A percentile compares a stretch with the other conserved stretches of the same genome.
phyloP scores from a whole-genome alignment of 1,140 invertebrate species.

The Philotrypesis tridentata region DNA sequence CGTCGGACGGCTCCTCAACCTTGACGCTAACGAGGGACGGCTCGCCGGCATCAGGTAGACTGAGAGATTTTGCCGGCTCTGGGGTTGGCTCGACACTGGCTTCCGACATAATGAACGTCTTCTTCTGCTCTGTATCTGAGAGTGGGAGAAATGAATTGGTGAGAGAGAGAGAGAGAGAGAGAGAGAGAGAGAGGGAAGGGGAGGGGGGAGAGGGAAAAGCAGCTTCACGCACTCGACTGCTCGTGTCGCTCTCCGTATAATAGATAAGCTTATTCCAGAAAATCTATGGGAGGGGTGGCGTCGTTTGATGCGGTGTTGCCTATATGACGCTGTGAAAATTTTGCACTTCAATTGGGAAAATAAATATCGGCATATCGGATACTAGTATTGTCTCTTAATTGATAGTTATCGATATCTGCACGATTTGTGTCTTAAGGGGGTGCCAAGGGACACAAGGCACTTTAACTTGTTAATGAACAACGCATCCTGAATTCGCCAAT shows the following conservation, averaged over 20 bases:
- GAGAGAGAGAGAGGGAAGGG: neutral
- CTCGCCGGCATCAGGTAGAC: neutral
- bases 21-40: neutral
- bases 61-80: neutral
- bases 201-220: neutral
- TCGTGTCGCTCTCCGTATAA: neutral
- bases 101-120: conserved; percentile 53
- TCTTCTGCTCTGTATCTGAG: conserved; percentile 29
- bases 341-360: neutral
- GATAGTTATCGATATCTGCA: too few species aligned
- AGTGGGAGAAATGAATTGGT: neutral
- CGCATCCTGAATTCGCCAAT: too few species aligned
- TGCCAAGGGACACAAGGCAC: too few species aligned
- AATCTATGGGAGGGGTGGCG: neutral
- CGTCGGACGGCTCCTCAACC: neutral
- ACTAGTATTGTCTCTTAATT: neutral
- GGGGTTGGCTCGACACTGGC: conserved; percentile 41
- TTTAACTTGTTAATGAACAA: too few species aligned
- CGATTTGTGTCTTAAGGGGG: too few species aligned
- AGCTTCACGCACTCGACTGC: neutral
- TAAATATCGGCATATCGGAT: neutral
- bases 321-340: neutral
- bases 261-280: neutral
- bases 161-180: neutral
- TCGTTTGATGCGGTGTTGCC: neutral